Conservation (phyloP, 2,888 invertebrate species). For the Lasioglossum vierecki region DNA sequence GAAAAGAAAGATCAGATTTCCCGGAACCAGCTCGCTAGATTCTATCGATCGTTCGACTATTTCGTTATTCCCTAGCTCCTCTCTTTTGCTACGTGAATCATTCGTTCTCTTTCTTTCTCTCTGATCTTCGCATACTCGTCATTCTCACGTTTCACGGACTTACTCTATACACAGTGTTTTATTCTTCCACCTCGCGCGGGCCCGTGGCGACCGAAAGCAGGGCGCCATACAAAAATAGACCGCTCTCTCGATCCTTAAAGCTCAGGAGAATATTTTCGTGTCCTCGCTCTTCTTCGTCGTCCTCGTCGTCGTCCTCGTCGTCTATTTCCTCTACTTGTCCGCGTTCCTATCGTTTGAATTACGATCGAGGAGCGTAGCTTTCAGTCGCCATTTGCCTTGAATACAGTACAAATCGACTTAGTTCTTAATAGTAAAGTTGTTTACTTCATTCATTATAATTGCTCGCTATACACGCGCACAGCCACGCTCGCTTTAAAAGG, state of each 20-base stretch:
- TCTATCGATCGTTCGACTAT: constrained; percentile 9
- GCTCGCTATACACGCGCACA: constrained; percentile 66
- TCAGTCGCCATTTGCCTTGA: constrained; percentile 72
- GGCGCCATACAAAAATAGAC: constrained; percentile 65
- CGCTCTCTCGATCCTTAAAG: constrained; percentile 15
- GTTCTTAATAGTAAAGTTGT: constrained; percentile 44
- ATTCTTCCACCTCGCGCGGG: constrained; percentile 8
- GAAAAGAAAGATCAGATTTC: constrained; percentile 19
- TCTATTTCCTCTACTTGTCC: not conserved
- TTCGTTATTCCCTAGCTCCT: constrained; percentile 5
- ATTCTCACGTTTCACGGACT: constrained; percentile 52
- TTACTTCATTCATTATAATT: constrained; percentile 43
- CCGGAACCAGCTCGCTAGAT: constrained; percentile 26
- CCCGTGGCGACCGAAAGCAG: constrained; percentile 70
- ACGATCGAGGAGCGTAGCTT: constrained; percentile 43
- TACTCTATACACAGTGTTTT: constrained; percentile 50
- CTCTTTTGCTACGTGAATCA: not conserved
- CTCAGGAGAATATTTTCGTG: not conserved
- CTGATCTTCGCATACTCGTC: constrained; percentile 1
- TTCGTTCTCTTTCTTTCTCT: not conserved
- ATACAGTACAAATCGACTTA: constrained; percentile 47
- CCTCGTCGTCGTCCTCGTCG: not conserved
- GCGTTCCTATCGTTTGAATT: not conserved
- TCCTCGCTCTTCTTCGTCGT: not conserved
- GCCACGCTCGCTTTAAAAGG: constrained; percentile 65